These are phyloP conservation scores for Caenorhabditis inopinata DNA, from an alignment of 1,140 invertebrate genomes.

Conservation along the genomic window DNA sequence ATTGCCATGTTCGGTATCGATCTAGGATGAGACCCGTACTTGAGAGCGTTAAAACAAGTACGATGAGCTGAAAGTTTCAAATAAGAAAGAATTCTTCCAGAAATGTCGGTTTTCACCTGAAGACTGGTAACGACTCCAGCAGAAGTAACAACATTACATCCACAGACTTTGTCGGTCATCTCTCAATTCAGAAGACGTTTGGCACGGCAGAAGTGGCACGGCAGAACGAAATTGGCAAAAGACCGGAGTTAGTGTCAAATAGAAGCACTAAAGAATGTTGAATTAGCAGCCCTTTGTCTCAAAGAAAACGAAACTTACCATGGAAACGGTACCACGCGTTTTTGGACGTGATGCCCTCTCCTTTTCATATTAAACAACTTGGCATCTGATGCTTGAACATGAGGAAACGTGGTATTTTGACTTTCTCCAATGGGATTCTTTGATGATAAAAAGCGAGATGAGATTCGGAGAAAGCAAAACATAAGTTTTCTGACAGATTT, in stretches of 20 bases:
- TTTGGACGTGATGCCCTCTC: background rate
- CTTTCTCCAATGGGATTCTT: background rate
- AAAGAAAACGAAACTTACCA: background rate
- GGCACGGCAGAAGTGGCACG: background rate
- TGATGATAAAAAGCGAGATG: slow-evolving; percentile 32
- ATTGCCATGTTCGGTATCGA: slow-evolving; percentile 39
- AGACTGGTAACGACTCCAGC: slow-evolving; percentile 39
- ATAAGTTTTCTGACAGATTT: slow-evolving; percentile 32
- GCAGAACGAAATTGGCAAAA: background rate
- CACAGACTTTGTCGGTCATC: slow-evolving; percentile 44
- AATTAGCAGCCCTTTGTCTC: background rate
- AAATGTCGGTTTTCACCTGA: slow-evolving; percentile 12
- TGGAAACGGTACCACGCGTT: background rate
- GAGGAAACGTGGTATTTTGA: background rate
- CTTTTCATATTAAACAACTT: background rate
- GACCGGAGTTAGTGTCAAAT: background rate
- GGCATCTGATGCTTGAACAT: background rate
- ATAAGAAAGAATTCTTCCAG: background rate
- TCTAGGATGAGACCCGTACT: slow-evolving; percentile 35
- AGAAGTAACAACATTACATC: slow-evolving; percentile 45
- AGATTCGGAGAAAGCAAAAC: background rate
- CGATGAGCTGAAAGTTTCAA: slow-evolving; percentile 33
- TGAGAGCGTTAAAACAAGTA: slow-evolving; percentile 31
- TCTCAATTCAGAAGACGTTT: background rate
- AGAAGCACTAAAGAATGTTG: background rate